These are phyloP conservation scores for Plectus sambesii DNA, from an alignment of 1,140 invertebrate species.

Conservation along the genomic window DNA sequence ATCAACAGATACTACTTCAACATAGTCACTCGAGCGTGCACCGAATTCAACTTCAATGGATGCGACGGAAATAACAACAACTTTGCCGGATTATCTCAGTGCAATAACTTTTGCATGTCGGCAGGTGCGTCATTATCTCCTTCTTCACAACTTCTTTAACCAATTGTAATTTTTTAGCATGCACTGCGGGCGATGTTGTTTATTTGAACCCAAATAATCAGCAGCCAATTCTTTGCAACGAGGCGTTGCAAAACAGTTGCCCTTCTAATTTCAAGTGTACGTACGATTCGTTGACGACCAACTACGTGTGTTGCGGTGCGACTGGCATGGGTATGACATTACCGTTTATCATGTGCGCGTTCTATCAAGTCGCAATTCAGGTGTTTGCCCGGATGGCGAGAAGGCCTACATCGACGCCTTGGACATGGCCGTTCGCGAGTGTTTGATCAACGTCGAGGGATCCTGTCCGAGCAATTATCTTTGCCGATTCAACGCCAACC, in stretches of 20 bases:
- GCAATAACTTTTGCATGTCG: conserved; percentile 25
- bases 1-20: conserved; percentile 24
- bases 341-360: neutral
- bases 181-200: conserved; percentile 20
- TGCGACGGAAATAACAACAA: conserved; percentile 27
- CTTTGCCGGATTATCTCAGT: conserved; percentile 17
- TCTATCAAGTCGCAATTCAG: too few relatives aligned
- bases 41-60: conserved; percentile 19
- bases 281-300: conserved; percentile 21
- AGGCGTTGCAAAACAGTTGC: conserved; percentile 21
- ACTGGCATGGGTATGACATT: conserved; percentile 12
- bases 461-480: conserved; percentile 24
- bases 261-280: conserved; percentile 19
- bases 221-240: conserved; percentile 22
- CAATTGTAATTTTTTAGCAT: neutral
- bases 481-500: conserved; percentile 19
- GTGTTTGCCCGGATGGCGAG: conserved; percentile 21
- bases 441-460: conserved; percentile 21
- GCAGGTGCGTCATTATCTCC: conserved; percentile 5
- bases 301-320: conserved; percentile 23
- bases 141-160: neutral
- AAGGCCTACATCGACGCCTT: conserved; percentile 20
- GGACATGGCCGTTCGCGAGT: conserved; percentile 18
- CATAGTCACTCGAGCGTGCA: conserved; percentile 19
- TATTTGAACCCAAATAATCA: conserved; percentile 24